Conservation (phyloP, 2,113 vertebrate genomes). For the Mesocricetus auratus region DNA sequence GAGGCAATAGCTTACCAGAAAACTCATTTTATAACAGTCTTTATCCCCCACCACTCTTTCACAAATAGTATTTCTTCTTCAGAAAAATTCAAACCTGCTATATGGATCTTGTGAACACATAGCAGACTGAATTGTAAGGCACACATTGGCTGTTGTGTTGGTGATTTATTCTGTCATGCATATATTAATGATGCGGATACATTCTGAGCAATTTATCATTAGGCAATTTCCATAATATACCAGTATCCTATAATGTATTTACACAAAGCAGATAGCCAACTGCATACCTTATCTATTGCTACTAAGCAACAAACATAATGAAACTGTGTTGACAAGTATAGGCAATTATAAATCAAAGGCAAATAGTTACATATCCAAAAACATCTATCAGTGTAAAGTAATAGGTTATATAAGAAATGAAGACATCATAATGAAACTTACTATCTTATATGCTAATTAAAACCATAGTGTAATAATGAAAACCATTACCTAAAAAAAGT, state of each 20-base stretch:
- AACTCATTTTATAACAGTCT: background rate
- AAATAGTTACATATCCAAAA: background rate
- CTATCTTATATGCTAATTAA: background rate
- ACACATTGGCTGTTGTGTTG: background rate
- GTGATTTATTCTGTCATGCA: background rate
- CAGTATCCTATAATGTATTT: background rate
- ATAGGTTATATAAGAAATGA: background rate
- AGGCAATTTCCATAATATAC: background rate
- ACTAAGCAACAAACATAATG: background rate
- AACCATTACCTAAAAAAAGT: background rate
- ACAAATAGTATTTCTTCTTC: background rate
- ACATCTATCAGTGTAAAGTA: background rate
- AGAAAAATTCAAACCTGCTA: background rate
- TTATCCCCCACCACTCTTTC: background rate
- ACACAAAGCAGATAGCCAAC: background rate
- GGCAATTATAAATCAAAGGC: background rate
- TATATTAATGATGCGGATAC: background rate
- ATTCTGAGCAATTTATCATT: background rate
- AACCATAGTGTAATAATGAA: background rate
- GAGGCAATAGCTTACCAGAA: background rate
- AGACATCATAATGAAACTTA: background rate
- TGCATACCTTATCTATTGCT: background rate
- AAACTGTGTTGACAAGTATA: background rate
- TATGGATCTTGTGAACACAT: background rate
- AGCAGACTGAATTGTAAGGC: background rate